Percentiles rank a stretch among this genome's conserved stretches.
Conservation (phyloP, 2,113 vertebrate genomes). For the Malurus cyaneus region DNA sequence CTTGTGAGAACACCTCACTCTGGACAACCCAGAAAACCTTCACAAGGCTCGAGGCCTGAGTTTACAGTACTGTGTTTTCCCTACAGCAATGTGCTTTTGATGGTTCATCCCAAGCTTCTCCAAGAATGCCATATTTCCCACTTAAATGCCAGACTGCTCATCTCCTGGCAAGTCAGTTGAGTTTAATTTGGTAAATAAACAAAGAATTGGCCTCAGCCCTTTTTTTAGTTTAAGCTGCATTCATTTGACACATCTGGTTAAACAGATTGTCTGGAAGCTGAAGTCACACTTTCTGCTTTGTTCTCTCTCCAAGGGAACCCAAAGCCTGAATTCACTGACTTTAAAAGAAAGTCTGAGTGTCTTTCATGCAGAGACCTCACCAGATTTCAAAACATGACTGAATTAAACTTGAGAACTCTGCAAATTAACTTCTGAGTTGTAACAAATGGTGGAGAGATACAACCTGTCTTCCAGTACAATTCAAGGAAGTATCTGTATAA, state of each 20-base stretch:
- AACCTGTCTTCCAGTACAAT: neutral
- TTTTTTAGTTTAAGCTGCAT: neutral
- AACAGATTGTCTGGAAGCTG: constrained; percentile 19
- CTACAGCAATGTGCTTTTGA: neutral
- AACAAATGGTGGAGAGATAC: neutral
- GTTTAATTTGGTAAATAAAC: constrained; percentile 31
- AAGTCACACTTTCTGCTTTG: neutral
- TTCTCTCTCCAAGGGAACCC: neutral
- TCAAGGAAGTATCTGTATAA: neutral
- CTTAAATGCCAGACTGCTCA: neutral
- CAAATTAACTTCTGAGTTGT: neutral
- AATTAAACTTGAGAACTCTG: neutral
- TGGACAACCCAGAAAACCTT: neutral
- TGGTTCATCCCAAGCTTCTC: neutral
- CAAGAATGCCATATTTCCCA: neutral
- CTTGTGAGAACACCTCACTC: neutral
- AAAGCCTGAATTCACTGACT: neutral
- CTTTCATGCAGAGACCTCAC: neutral
- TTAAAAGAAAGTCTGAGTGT: neutral
- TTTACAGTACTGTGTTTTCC: neutral
- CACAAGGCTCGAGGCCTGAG: neutral
- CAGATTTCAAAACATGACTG: neutral
- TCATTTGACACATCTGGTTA: constrained; percentile 39
- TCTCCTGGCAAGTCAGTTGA: constrained; percentile 7
- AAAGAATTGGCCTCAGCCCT: neutral